Evolutionary conservation across 2,888 invertebrate genomes (phyloP).

Genomic region (Stegana nigrithorax): DNA sequence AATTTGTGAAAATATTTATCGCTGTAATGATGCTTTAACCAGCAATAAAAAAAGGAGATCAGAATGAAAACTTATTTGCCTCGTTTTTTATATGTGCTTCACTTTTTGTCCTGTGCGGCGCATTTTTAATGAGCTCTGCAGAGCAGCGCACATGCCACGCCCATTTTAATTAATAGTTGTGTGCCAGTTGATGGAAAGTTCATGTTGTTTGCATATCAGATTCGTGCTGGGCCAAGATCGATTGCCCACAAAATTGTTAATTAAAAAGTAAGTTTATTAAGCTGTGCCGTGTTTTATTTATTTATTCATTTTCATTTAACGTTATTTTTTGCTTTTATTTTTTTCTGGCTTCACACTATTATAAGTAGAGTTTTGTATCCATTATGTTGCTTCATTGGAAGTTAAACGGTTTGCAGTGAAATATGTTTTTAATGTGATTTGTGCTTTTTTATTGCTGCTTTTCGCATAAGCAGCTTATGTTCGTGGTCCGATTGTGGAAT

Average conservation of each 20-base stretch:
- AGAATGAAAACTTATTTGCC: not conserved
- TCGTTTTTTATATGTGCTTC: not conserved
- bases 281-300: not conserved
- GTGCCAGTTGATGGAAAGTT: slow-evolving; percentile 9
- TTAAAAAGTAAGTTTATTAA: slow-evolving; percentile 10
- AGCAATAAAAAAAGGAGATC: not conserved
- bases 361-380: not conserved
- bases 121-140: slow-evolving; percentile 10
- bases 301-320: not conserved
- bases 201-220: slow-evolving; percentile 4
- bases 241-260: slow-evolving; percentile 9
- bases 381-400: no score
- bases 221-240: no score
- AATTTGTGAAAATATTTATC: slow-evolving; percentile 17
- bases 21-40: slow-evolving; percentile 22
- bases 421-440: no score
- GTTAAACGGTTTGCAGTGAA: no score
- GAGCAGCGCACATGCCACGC: not conserved
- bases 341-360: not conserved
- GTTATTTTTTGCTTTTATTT: not conserved
- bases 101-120: no score
- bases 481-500: no score
- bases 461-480: no score
- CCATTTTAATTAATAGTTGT: slow-evolving; percentile 5
- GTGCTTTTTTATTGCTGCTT: no score